Evolutionary conservation across 53 echinoderm and acorn worm species (phyloP), one percentile per base, ranked within the genome.

Genomic region (Astropecten irregularis): DNA sequence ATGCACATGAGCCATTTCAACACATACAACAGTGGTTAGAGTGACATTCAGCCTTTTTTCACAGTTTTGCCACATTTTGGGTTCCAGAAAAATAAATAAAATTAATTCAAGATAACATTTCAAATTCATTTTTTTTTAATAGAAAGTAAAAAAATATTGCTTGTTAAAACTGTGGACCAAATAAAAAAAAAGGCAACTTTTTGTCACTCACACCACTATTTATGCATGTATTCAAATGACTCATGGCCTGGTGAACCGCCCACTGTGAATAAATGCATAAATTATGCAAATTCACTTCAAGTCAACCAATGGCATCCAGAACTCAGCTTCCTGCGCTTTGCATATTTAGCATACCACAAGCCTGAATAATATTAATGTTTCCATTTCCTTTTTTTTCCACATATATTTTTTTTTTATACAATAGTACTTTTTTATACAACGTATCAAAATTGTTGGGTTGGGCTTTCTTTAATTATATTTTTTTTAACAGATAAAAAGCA

Each of bases 351-450:
- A 79, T 79, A 46, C 79, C 79, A 79, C 79, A 79, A 79, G 61
- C 79, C 60, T 46, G 59, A 76, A 76, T 72, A 77, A 77, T 60
- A 79, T 79, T 59, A 60, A 79, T 32, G 42, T 42, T 6, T 42
- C 11, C 11, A 8, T 42, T 42, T 42, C 11, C 20, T 79, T 46
- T 60, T 79, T 60, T 32, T 62, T 62, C 79, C 79, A 62, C 62
- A 61, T 77, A 77, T 62, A 60, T 74, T 60, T 40, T 66, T 66
- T 66, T 66, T 66, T 62, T 62, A 59, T 61, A 79, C 79, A 79
- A 79, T 79, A 79, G 79, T 79, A 79, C 79, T 79, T 77, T 79
- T 71, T 79, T 79, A 61, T 79, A 79, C 79, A 79, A 79, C 42
- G 79, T 79, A 79, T 79, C 79, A 79, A 79, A 79, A 79, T 47